Evolutionary conservation across 2,888 invertebrate genomes (phyloP), one percentile per base, ranked within the genome.

Genomic region (Athalia cordata): DNA sequence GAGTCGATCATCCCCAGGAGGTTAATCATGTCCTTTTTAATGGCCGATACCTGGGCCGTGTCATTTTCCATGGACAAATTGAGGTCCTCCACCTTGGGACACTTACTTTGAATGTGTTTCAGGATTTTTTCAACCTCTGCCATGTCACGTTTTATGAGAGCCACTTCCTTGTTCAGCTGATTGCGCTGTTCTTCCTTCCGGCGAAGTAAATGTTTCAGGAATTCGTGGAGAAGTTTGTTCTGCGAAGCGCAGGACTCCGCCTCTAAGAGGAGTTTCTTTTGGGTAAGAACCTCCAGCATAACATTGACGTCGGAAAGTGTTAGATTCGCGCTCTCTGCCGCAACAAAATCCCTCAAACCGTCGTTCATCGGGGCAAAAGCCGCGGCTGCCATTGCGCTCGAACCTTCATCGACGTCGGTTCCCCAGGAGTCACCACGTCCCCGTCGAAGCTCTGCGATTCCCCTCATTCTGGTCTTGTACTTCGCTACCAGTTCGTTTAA

Each of bases 401-500:
- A 80, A 67, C 43, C 9, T 43, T 62, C 75, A 9, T 75, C 76
- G 77, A 80, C 65, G n/a, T 80, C 81, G 59, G 79, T 85, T n/a
- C 88, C 79, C 75, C 77, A 43, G 61, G 70, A 67, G 65, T 79
- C 80, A 15, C 79, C 65, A 77, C 83, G 81, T 64, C 79, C 81
- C 78, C 86, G 85, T 57, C 91, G 89, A 50, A 91, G 84, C 74
- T 91, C 91, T 72, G 91, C 90, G 52, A 91, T 87, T 45, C 91
- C 91, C 78, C 91, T 91, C 61, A 91, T 84, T 79, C 93, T 91
- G 61, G 92, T 89, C 81, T 94, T 93, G 79, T 95, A 93, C 84
- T 96, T 95, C 4, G 94, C 93, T 55, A 96, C 93, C 83, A 97
- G 90, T 88, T 97, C 96, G 89, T 97, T 96, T 57, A 97, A 92